Conservation (phyloP, 2,888 invertebrate species). For the Campoletis raptor region DNA sequence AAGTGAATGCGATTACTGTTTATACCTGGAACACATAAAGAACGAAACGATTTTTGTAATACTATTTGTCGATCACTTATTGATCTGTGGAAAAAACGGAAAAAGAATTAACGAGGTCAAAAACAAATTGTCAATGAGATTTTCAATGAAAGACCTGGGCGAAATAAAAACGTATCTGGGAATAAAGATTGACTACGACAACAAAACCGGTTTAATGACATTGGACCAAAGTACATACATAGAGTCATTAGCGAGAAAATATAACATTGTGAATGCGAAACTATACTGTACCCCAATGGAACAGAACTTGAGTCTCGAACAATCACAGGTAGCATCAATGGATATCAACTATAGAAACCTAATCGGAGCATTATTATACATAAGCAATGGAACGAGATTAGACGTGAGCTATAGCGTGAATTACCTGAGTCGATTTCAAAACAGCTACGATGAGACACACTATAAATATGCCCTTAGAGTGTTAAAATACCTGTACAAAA, state of each 20-base stretch:
- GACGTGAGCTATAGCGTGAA: constrained; percentile 78
- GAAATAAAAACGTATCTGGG: constrained; percentile 77
- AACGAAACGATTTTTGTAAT: constrained; percentile 14
- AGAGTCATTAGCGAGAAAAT: constrained; percentile 69
- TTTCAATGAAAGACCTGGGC: constrained; percentile 74
- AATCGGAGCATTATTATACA: constrained; percentile 73
- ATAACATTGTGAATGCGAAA: constrained; percentile 72
- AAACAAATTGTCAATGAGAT: constrained; percentile 67
- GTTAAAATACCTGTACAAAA: constrained; percentile 76
- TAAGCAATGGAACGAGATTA: constrained; percentile 78
- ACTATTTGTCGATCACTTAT: constrained; percentile 18
- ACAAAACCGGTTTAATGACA: background rate
- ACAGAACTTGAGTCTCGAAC: constrained; percentile 66
- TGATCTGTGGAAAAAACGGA: constrained; percentile 39
- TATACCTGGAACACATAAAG: constrained; percentile 1
- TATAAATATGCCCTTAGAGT: constrained; percentile 76
- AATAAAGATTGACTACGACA: constrained; percentile 75
- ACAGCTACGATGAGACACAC: constrained; percentile 75
- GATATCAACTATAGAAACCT: constrained; percentile 72
- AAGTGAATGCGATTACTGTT: constrained; percentile 22
- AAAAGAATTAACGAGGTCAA: constrained; percentile 49
- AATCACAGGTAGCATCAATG: constrained; percentile 9
- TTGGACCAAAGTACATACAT: constrained; percentile 64
- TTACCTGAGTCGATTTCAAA: constrained; percentile 80
- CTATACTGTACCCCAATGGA: constrained; percentile 78